phyloP scores from a whole-genome alignment of 2,888 invertebrate genomes.

The Thymelicus acteon region DNA sequence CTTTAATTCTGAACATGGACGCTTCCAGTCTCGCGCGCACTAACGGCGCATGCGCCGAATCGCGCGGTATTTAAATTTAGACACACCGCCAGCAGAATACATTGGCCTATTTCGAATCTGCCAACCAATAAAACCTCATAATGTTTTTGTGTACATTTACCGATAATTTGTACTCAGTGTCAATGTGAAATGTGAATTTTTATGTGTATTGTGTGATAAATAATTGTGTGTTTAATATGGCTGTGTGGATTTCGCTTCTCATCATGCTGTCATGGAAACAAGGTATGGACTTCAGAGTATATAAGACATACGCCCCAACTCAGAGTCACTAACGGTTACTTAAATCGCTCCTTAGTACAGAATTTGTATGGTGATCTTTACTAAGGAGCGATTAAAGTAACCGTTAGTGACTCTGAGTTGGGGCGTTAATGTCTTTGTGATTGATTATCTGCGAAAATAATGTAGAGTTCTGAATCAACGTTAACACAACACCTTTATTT shows the following conservation, averaged over 20 bases:
- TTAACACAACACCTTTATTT: too few relatives aligned
- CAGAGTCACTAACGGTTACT: too few relatives aligned
- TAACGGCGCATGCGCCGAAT: slow-evolving; percentile 72
- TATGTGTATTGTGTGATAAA: slow-evolving; percentile 38
- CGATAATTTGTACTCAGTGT: slow-evolving; percentile 17
- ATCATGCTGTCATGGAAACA: slow-evolving; percentile 62
- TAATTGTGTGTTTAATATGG: slow-evolving; percentile 46
- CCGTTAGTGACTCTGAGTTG: too few relatives aligned
- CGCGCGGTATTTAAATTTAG: slow-evolving; percentile 78
- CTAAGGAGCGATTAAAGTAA: too few relatives aligned
- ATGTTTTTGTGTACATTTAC: slow-evolving; percentile 20
- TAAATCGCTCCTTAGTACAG: too few relatives aligned
- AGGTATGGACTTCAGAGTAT: slow-evolving; percentile 53
- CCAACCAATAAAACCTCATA: slow-evolving; percentile 59
- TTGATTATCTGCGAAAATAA: neutral
- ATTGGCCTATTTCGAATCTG: slow-evolving; percentile 71
- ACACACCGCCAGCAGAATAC: slow-evolving; percentile 68
- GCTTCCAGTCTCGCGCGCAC: slow-evolving; percentile 40
- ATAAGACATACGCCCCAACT: too few relatives aligned
- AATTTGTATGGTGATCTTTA: too few relatives aligned
- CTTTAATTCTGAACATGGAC: slow-evolving; percentile 18
- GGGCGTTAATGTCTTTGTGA: too few relatives aligned
- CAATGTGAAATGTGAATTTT: slow-evolving; percentile 50
- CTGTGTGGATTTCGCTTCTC: slow-evolving; percentile 56
- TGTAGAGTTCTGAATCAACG: too few relatives aligned